These are phyloP conservation scores for Hybos culiciformis DNA, from an alignment of 2,888 invertebrate species.

Conservation along the genomic window DNA sequence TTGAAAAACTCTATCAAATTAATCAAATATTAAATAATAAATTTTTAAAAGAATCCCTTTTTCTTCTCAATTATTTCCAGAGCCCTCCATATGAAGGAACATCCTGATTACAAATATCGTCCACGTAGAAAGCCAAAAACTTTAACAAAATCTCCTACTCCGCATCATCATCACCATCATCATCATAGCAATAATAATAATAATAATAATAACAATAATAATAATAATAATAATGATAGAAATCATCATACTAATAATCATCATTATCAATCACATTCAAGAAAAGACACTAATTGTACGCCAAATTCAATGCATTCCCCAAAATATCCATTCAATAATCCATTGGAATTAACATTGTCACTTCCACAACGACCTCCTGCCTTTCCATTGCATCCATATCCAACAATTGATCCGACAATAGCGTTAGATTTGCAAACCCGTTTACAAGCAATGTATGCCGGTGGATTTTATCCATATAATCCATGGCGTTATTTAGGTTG, in stretches of 20 bases:
- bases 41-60: no score
- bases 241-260: conserved; percentile 10
- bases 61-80: conserved; percentile 38
- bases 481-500: conserved; percentile 34
- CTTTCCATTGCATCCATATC: conserved; percentile 25
- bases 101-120: conserved; percentile 84
- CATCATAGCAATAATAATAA: conserved; percentile 12
- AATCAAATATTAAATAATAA: no score
- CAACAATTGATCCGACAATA: conserved; percentile 33
- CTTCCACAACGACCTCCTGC: conserved; percentile 24
- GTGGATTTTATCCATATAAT: conserved; percentile 28
- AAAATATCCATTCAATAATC: conserved; percentile 24
- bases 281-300: conserved; percentile 4
- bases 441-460: conserved; percentile 33
- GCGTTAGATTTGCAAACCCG: conserved; percentile 35
- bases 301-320: conserved; percentile 14
- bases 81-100: conserved; percentile 86
- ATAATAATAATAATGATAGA: conserved; percentile 8
- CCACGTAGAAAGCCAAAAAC: conserved; percentile 79
- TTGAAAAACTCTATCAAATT: no score
- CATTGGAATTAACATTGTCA: conserved; percentile 29
- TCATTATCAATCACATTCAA: conserved; percentile 13
- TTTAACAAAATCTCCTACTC: conserved; percentile 47
- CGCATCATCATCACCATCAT: conserved; percentile 19
- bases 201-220: conserved; percentile 6